A percentile compares a stretch with the other conserved stretches of the same genome.
These are phyloP conservation scores for Lamellibrachia luymesi DNA, from an alignment of 1,140 invertebrate species.

Conservation along the genomic window DNA sequence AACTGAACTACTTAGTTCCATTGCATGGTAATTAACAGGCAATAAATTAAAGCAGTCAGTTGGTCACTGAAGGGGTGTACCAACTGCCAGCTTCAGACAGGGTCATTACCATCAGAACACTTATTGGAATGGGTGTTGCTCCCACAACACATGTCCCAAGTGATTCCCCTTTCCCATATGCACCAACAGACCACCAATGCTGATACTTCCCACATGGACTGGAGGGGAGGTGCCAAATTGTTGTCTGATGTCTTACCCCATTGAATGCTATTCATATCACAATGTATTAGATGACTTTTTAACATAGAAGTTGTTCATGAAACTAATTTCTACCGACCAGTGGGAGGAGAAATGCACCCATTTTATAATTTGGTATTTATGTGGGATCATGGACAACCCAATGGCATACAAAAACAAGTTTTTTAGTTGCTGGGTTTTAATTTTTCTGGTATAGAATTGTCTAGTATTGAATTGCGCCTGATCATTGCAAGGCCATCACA, in stretches of 20 bases:
- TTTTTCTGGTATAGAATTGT: no score
- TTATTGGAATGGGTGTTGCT: background rate
- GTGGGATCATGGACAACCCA: no score
- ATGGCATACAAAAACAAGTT: no score
- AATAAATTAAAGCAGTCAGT: background rate
- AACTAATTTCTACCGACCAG: no score
- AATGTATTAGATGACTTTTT: no score
- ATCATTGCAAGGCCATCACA: no score
- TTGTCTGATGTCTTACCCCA: background rate
- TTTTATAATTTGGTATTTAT: no score
- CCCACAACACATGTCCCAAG: background rate
- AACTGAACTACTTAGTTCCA: background rate
- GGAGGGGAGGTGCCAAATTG: background rate
- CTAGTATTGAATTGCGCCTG: no score
- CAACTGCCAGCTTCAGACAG: background rate
- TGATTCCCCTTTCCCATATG: background rate
- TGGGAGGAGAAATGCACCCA: no score
- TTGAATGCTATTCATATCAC: no score
- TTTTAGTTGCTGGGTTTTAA: no score
- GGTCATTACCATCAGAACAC: background rate
- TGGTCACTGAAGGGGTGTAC: background rate
- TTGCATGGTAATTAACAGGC: background rate
- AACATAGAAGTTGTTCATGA: no score
- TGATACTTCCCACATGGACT: background rate
- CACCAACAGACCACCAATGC: background rate